A percentile compares a stretch with the other conserved stretches of the same genome.
Evolutionary conservation across 2,888 invertebrate genomes (phyloP).

Genomic region (Andrena bicolor): DNA sequence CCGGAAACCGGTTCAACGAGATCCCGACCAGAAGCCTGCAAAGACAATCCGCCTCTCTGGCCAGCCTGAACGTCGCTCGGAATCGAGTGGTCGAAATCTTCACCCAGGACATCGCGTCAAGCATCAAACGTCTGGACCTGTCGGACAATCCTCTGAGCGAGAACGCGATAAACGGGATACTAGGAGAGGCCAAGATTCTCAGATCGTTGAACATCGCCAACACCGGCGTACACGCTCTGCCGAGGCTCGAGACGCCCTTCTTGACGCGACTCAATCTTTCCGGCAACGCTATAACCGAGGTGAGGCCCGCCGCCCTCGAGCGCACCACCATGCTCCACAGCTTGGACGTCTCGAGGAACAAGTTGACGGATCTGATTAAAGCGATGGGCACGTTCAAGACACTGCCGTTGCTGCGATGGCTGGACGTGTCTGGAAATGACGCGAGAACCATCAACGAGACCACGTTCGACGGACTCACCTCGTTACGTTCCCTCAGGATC

Average conservation of each 20-base stretch:
- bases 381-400: constrained; percentile 80
- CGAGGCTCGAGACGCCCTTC: constrained; percentile 94
- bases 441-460: constrained; percentile 91
- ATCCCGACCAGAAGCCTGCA: constrained; percentile 93
- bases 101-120: constrained; percentile 94
- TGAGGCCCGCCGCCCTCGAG: constrained; percentile 90
- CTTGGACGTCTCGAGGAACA: constrained; percentile 92
- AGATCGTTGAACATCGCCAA: constrained; percentile 93
- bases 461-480: constrained; percentile 90
- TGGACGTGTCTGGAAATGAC: constrained; percentile 95
- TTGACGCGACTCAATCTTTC: constrained; percentile 92
- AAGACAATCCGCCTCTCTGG: constrained; percentile 88
- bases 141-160: constrained; percentile 93
- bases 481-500: constrained; percentile 89
- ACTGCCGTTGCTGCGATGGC: constrained; percentile 89
- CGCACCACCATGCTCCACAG: constrained; percentile 92
- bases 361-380: constrained; percentile 87
- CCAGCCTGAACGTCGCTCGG: constrained; percentile 89
- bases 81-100: constrained; percentile 93
- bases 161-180: constrained; percentile 90
- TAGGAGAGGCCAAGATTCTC: constrained; percentile 95
- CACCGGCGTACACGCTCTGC: constrained; percentile 90
- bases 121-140: constrained; percentile 94
- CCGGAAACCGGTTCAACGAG: constrained; percentile 91
- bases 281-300: constrained; percentile 89